Percentiles rank a stretch among this genome's conserved stretches.
phyloP scores from a whole-genome alignment of 1,140 invertebrate species.

The Sitodiplosis mosellana region DNA sequence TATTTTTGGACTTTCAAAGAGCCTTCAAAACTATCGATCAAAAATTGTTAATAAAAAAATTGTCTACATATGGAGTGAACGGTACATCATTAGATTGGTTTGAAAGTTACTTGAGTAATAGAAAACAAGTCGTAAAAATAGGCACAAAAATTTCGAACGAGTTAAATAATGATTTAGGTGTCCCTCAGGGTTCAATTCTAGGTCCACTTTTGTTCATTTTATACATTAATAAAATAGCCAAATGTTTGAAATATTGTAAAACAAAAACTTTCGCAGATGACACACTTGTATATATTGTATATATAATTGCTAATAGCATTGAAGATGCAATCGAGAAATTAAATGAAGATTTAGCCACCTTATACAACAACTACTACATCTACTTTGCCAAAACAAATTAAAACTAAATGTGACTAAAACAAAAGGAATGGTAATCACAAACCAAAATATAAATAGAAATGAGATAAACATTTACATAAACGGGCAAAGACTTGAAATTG shows the following conservation, averaged over 20 bases:
- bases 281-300: not conserved
- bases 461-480: not conserved
- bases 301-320: too few species aligned
- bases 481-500: constrained; percentile 3
- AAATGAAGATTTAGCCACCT: not conserved
- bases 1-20: constrained; percentile 15
- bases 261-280: not conserved
- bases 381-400: not conserved
- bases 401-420: constrained; percentile 5
- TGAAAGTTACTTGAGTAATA: constrained; percentile 6
- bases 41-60: constrained; percentile 9
- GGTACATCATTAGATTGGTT: constrained; percentile 9
- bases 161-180: constrained; percentile 1
- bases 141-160: not conserved
- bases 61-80: constrained; percentile 11
- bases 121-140: constrained; percentile 3
- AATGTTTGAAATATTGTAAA: too few species aligned
- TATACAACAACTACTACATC: too few species aligned
- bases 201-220: constrained; percentile 2
- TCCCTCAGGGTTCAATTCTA: constrained; percentile 8
- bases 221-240: not conserved
- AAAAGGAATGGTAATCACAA: constrained; percentile 7
- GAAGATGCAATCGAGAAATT: not conserved
- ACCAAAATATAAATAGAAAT: not conserved
- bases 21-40: constrained; percentile 17